A percentile compares a stretch with the other conserved stretches of the same genome.
These are phyloP conservation scores for Ornithoptera alexandrae DNA, from an alignment of 2,888 invertebrate species.

Conservation along the genomic window DNA sequence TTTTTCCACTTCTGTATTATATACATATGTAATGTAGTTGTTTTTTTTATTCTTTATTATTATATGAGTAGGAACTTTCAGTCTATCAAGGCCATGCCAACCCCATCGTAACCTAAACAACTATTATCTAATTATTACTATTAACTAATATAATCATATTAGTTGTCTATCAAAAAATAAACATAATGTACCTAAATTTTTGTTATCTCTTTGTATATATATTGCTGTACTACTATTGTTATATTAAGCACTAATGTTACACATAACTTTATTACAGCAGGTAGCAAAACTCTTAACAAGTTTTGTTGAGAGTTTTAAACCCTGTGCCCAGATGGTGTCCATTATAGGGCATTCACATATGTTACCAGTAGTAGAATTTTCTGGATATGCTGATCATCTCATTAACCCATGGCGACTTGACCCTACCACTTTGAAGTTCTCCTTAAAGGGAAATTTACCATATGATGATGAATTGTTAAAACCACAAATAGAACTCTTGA, in stretches of 20 bases:
- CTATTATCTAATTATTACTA: too few relatives aligned
- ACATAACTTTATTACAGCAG: conserved; percentile 79
- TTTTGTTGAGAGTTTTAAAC: conserved; percentile 95
- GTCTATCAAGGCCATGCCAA: too few relatives aligned
- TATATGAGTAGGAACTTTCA: too few relatives aligned
- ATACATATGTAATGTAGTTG: too few relatives aligned
- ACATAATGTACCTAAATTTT: background rate
- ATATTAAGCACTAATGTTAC: background rate
- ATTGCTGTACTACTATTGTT: background rate
- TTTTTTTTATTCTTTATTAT: too few relatives aligned
- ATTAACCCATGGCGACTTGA: conserved; percentile 97
- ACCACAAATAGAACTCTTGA: conserved; percentile 91
- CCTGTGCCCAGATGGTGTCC: conserved; percentile 97
- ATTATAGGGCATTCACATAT: conserved; percentile 94
- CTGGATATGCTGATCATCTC: conserved; percentile 92
- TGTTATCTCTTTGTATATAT: background rate
- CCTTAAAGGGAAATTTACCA: conserved; percentile 86
- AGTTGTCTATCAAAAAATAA: too few relatives aligned
- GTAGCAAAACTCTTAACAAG: conserved; percentile 90
- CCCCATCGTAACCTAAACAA: too few relatives aligned
- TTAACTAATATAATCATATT: too few relatives aligned
- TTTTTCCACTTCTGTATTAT: background rate
- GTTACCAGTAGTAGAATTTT: conserved; percentile 96
- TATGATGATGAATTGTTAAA: conserved; percentile 92
- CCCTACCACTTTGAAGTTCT: conserved; percentile 85